Evolutionary conservation across 1,140 invertebrate species (phyloP).

Genomic region (Drosophila sturtevanti): DNA sequence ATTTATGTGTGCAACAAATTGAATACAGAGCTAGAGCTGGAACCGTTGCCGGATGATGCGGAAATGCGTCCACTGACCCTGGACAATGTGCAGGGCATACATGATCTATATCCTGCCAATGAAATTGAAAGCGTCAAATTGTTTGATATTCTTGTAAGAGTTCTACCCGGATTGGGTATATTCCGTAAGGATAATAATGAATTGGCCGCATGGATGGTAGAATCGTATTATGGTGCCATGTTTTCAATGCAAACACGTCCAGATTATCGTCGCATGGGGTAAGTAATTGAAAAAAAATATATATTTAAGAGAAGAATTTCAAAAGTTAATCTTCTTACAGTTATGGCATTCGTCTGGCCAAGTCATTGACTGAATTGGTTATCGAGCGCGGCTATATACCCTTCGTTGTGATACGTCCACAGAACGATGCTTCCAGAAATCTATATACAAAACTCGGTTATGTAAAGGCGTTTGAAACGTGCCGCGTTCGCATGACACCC

Average conservation of each 20-base stretch:
- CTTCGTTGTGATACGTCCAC: constrained; percentile 92
- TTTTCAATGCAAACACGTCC: constrained; percentile 95
- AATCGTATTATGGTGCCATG: constrained; percentile 94
- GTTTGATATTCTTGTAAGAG: constrained; percentile 90
- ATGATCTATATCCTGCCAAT: constrained; percentile 92
- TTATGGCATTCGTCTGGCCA: constrained; percentile 88
- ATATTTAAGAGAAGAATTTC: not conserved
- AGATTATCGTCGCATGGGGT: constrained; percentile 90
- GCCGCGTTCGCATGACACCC: constrained; percentile 89
- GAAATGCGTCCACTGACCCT: constrained; percentile 88
- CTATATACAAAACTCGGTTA: constrained; percentile 92
- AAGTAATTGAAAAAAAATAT: constrained; percentile 40
- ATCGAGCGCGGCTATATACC: constrained; percentile 90
- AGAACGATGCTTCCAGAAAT: constrained; percentile 91
- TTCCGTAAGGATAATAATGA: constrained; percentile 87
- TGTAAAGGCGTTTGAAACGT: constrained; percentile 89
- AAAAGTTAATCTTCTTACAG: constrained; percentile 25
- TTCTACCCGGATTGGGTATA: constrained; percentile 90
- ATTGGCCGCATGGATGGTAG: constrained; percentile 92
- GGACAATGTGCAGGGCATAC: constrained; percentile 90
- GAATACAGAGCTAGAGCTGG: constrained; percentile 84
- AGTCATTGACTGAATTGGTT: constrained; percentile 87
- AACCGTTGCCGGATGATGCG: constrained; percentile 86
- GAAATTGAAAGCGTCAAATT: constrained; percentile 92
- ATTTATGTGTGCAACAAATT: constrained; percentile 88